Conservation (phyloP, 2,888 invertebrate genomes). For the Caenorhabditis sp. region DNA sequence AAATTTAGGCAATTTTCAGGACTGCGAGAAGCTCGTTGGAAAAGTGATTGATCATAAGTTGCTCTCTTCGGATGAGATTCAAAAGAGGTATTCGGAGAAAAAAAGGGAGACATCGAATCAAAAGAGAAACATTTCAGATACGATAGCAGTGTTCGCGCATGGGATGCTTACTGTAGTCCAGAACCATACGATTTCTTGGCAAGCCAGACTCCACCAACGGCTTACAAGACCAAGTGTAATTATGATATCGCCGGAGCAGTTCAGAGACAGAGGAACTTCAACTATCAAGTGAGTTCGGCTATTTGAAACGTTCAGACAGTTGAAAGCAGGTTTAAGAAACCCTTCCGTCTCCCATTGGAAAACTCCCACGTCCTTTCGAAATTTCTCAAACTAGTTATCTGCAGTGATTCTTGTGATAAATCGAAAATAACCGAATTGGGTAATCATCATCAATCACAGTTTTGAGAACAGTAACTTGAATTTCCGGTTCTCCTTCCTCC, state of each 20-base stretch:
- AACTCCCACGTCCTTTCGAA: no score
- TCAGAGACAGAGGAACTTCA: slow-evolving; percentile 84
- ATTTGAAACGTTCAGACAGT: no score
- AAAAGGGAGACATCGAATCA: not conserved
- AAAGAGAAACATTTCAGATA: slow-evolving; percentile 63
- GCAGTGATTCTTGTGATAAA: not conserved
- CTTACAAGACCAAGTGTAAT: slow-evolving; percentile 77
- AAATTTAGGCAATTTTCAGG: slow-evolving; percentile 68
- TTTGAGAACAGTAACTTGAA: not conserved
- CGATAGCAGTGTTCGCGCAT: slow-evolving; percentile 73
- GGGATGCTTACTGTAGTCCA: slow-evolving; percentile 72
- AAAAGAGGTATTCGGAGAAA: slow-evolving; percentile 64
- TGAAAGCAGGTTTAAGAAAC: no score
- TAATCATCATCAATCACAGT: not conserved
- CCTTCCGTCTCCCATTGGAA: no score
- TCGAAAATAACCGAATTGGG: not conserved
- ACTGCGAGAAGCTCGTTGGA: slow-evolving; percentile 81
- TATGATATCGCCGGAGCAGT: slow-evolving; percentile 84
- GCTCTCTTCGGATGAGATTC: slow-evolving; percentile 81
- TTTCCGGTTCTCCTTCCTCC: not conserved
- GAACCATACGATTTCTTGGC: slow-evolving; percentile 83
- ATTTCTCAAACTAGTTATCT: not conserved
- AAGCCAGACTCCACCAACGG: slow-evolving; percentile 70
- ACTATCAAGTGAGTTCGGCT: slow-evolving; percentile 84
- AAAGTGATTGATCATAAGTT: slow-evolving; percentile 84